Evolutionary conservation across 1,140 invertebrate genomes (phyloP), one percentile per base, ranked within the genome.

Genomic region (Diabrotica undecimpunctata): DNA sequence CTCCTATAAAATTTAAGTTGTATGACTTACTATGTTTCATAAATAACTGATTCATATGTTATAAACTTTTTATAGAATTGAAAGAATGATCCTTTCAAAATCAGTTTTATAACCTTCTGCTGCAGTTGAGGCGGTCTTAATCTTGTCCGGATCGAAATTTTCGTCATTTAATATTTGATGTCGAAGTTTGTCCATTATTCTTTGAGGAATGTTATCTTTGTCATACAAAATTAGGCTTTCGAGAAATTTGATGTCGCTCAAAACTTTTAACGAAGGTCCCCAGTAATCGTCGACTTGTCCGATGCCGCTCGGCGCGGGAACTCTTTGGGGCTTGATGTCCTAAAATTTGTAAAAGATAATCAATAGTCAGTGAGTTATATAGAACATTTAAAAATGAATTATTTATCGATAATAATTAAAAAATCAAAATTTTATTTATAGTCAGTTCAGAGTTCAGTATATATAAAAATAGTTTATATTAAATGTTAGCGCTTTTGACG

Each of bases 241-340:
- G 35, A 97, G 77, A 77, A 98, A 98, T 73, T 91, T 94, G 70
- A 94, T 90, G 72, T 98, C 96, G 61, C 92, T 93, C 0, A 98
- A 81, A 14, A 98, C 76, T 78, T 91, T 92, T 74, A 97, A 92
- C 0, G 94, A 95, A 0, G 93, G 89, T 7, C 90, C 92, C 96
- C 96, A 98, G 78, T 91, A 98, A 77, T 98, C 96, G 66, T 97
- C 94, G 0, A 90, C 78, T 0, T 83, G 85, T 25, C 85, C 86
- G 69, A 91, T 88, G 64, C 95, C 96, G 59, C 80, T 85, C 5
- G 90, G 88, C 80, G 93, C 90, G 7, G 88, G 87, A 53, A 93
- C 82, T 75, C 87, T 87, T 66, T 95, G 92, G 0, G 95, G 90
- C 81, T 95, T 95, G 2, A 94, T 81, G 72, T 89, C 87, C 87